Base-by-base conservation (phyloP, 2,888 invertebrate species). In the Thymelicus lineola region DNA sequence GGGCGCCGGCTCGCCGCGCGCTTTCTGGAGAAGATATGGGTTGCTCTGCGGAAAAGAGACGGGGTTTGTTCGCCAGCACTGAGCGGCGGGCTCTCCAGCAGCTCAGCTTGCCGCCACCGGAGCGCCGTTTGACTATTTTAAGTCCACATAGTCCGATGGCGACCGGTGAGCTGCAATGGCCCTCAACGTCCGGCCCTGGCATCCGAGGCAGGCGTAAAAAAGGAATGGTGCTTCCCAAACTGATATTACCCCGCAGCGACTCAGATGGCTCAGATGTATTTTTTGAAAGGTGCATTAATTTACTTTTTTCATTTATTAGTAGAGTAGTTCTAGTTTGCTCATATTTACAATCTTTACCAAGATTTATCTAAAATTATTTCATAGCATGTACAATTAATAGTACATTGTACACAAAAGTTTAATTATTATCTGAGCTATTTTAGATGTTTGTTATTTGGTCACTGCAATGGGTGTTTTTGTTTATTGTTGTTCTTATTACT, bases 81-180 rank as follows among this genome's bases (percentile, higher is more conserved):
- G 95, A 96, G 79, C 90, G 96, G 63, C 94, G 94, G 38, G 91
- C 90, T 42, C 94, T 96, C 20, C 96, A 96, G 78, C 96, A 97
- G 81, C 90, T 96, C 50, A 96, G 96, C 77, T 87, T 96, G 48
- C 96, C 96, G 9, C 96, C 96, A 9, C 95, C 96, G 0, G 96
- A 95, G 72, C 93, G 95, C 12, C 93, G 94, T 75, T 94, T 97
- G 65, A 97, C 97, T 53, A 97, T 97, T 71, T 90, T 97, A 71
- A 97, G 97, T 76, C 96, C 97, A 0, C 97, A 96, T 84, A 96
- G 96, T 80, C 97, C 97, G 0, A 94, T 96, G 81, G 96, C 96
- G 71, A 68, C 73, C 7, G 94, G 95, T 74, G 97, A 97, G 77
- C 90, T 96, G 75, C 94, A 95, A 78, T 95, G 95, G 88, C 93